Evolutionary conservation across 2,113 vertebrate genomes (phyloP), one percentile per base, ranked within the genome.

Genomic region (Gulo gulo): DNA sequence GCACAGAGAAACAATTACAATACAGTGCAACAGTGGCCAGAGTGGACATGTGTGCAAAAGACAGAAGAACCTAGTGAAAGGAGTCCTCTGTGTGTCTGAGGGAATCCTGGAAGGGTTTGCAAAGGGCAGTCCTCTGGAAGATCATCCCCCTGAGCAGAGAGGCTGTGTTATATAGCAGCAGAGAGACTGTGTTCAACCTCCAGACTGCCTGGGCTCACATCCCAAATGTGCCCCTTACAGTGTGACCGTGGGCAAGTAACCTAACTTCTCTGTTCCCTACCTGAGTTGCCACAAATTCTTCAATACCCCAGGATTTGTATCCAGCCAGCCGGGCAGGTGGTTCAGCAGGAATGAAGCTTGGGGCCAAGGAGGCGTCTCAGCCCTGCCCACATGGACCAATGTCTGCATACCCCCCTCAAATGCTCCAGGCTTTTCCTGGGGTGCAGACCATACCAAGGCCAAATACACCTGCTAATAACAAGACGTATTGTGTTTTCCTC

Each of bases 151-250:
- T 15, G 6, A 14, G 18, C 61, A 80, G 47, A 80, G 65, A 79
- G 61, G 29, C 52, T 16, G 45, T 36, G 67, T 69, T 52, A 12
- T 5, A 1, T 74, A 42, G 15, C 7, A 4, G 20, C 29, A n/a
- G 23, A 76, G 34, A 67, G 63, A 80, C 11, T 21, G 4, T 83
- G 29, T 50, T 61, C 39, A 59, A 12, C 23, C 47, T 47, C 29
- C 45, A 57, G 59, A 65, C 29, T 50, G 45, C 88, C 91, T 50
- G 76, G 52, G n/a, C 76, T 95, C 80, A 63, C 12, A 80, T 94
- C 65, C 52, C 39, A 24, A 21, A 85, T 31, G 7, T 13, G 13
- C 36, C 34, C 2, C 67, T 61, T 81, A 34, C 82, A 81, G 26
- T 73, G 89, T 85, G 86, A 65, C 36, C 39, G 39, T 21, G 34